These are phyloP conservation scores for Oryzias woworae DNA, from an alignment of 2,113 vertebrate genomes.

Conservation along the genomic window DNA sequence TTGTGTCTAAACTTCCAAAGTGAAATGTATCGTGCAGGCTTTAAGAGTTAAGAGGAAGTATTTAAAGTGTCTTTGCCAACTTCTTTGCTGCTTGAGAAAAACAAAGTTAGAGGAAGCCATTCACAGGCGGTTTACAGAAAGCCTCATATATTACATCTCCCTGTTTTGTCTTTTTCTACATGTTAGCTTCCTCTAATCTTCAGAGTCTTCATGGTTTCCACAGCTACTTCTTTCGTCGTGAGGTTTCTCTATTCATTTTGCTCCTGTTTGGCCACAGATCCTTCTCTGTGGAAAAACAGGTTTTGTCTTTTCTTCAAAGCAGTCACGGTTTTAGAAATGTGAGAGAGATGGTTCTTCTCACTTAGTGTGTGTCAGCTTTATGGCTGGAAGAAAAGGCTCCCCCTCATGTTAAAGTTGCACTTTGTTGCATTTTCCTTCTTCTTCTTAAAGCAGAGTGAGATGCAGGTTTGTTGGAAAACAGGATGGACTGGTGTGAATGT, in stretches of 20 bases:
- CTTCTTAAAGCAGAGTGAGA: slow-evolving; percentile 30
- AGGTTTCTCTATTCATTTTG: slow-evolving; percentile 28
- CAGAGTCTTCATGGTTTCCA: slow-evolving; percentile 2
- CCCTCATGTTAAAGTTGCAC: background rate
- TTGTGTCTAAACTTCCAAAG: slow-evolving; percentile 2
- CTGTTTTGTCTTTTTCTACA: slow-evolving; percentile 14
- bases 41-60: slow-evolving; percentile 18
- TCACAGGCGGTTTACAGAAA: background rate
- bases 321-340: slow-evolving; percentile 11
- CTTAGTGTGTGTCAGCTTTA: slow-evolving; percentile 36
- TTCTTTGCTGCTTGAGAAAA: slow-evolving; percentile 4
- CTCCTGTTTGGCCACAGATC: slow-evolving; percentile 28
- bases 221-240: slow-evolving; percentile 33
- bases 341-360: background rate
- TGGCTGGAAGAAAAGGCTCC: background rate
- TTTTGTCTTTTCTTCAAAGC: slow-evolving; percentile 37
- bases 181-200: slow-evolving; percentile 18
- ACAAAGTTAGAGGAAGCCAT: slow-evolving; percentile 21
- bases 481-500: background rate
- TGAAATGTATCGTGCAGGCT: background rate
- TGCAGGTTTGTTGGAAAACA: background rate
- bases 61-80: slow-evolving; percentile 8
- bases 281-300: slow-evolving; percentile 42
- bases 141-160: slow-evolving; percentile 6
- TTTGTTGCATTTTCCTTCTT: slow-evolving; percentile 33